These are phyloP conservation scores for Procambarus clarkii DNA, from an alignment of 1,140 invertebrate species.

Conservation along the genomic window DNA sequence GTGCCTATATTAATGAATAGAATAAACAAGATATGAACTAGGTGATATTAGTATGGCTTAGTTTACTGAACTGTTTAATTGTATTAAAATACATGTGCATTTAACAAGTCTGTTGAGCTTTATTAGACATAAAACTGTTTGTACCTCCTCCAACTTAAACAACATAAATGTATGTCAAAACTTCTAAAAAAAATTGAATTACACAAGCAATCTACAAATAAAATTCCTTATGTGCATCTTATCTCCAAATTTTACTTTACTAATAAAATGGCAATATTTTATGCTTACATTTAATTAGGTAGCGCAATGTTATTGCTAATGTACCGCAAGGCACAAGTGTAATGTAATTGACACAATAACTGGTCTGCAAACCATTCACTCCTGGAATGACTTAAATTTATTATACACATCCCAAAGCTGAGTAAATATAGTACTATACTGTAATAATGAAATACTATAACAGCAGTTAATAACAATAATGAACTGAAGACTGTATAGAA, in stretches of 20 bases:
- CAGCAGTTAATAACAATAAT: too few species aligned
- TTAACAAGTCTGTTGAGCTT: too few species aligned
- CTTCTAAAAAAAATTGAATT: neutral
- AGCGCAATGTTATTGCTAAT: neutral
- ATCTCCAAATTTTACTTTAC: neutral
- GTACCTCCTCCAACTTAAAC: too few species aligned
- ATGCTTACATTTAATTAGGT: constrained; percentile 3
- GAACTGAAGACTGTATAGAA: too few species aligned
- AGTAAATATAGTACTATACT: neutral
- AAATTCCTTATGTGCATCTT: neutral
- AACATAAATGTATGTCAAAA: too few species aligned
- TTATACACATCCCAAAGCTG: neutral
- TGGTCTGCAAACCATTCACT: neutral
- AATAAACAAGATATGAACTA: too few species aligned
- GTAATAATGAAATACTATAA: too few species aligned
- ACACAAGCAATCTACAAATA: neutral
- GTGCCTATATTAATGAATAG: too few species aligned
- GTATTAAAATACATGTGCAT: too few species aligned
- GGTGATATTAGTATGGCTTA: too few species aligned
- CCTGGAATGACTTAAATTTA: neutral
- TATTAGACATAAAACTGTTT: too few species aligned
- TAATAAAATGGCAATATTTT: neutral
- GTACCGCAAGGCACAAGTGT: neutral
- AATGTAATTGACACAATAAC: neutral
- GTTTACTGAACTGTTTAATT: too few species aligned